Conservation (phyloP, 2,113 vertebrate species). For the Mastomys coucha region DNA sequence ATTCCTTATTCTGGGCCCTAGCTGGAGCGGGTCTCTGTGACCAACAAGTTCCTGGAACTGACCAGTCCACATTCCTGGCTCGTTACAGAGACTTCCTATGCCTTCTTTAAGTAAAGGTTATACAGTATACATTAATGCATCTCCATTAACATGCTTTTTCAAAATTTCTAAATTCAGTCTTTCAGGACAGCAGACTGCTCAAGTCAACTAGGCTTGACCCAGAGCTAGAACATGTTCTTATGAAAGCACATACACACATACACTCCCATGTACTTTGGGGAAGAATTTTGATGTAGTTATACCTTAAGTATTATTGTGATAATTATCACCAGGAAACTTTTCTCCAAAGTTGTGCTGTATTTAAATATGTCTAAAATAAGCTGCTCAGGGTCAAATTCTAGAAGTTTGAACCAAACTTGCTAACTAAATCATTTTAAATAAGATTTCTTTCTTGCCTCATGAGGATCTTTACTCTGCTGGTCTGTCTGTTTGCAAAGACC, state of each 20-base stretch:
- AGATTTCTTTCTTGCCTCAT: background rate
- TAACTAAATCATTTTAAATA: background rate
- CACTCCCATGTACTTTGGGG: background rate
- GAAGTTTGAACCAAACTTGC: background rate
- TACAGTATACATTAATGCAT: too few relatives aligned
- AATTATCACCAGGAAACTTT: background rate
- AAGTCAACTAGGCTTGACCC: too few relatives aligned
- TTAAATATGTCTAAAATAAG: background rate
- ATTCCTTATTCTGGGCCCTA: too few relatives aligned
- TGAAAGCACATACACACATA: too few relatives aligned
- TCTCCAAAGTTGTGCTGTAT: background rate
- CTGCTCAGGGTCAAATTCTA: background rate
- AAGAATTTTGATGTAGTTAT: background rate
- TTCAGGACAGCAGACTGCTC: too few relatives aligned
- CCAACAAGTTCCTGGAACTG: too few relatives aligned
- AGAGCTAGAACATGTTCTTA: background rate
- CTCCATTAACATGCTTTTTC: too few relatives aligned
- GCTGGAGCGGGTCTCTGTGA: too few relatives aligned
- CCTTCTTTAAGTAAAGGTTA: too few relatives aligned
- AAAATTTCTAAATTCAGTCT: too few relatives aligned
- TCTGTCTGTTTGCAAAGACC: background rate
- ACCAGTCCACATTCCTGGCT: too few relatives aligned
- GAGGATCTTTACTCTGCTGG: background rate
- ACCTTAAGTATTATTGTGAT: background rate
- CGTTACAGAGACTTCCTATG: too few relatives aligned